Base-by-base conservation (phyloP, 2,888 invertebrate genomes). In the Alloscopus bannaensis region DNA sequence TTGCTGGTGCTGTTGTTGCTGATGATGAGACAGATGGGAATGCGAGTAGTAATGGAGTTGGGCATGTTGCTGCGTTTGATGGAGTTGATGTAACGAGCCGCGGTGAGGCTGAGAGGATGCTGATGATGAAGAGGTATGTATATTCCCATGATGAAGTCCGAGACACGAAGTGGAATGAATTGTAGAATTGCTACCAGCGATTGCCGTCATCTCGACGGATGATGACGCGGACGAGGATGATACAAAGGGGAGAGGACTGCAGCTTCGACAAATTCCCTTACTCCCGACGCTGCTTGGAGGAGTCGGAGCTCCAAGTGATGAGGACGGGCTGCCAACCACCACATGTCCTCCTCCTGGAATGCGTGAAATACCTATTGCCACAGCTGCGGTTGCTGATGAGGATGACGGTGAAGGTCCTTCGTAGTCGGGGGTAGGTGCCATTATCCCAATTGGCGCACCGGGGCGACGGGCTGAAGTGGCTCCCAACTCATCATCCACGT, bases 161-260 rank as follows among this genome's bases (percentile, higher is more conserved):
- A 73, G 73, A 73, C 73, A 73, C 24, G 73, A 65, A 29, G 73
- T 42, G 28, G 73, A 65, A 24, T 73, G 73, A 65, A 73, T 50
- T 40, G 64, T 65, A 22, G 73, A 64, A 18, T 55, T 64, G 8
- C 55, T 62, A 29, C 60, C 60, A n/a, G 57, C 16, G 22, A n/a
- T n/a, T n/a, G n/a, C n/a, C 69, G 28, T 66, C n/a, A n/a, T n/a
- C n/a, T n/a, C n/a, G n/a, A n/a, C n/a, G n/a, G n/a, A n/a, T n/a
- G n/a, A n/a, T n/a, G 22, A 26, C 16, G 16, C 20, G 31, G 50
- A 16, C 18, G 70, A 36, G 42, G 60, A 47, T 42, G 42, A n/a
- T n/a, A n/a, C 45, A n/a, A 42, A n/a, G 22, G 64, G 73, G 29
- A 64, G 45, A 29, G 73, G 73, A 24, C 64, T 72, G 55, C 64